phyloP scores from a whole-genome alignment of 1,140 invertebrate genomes.

The Aphidius ervi region DNA sequence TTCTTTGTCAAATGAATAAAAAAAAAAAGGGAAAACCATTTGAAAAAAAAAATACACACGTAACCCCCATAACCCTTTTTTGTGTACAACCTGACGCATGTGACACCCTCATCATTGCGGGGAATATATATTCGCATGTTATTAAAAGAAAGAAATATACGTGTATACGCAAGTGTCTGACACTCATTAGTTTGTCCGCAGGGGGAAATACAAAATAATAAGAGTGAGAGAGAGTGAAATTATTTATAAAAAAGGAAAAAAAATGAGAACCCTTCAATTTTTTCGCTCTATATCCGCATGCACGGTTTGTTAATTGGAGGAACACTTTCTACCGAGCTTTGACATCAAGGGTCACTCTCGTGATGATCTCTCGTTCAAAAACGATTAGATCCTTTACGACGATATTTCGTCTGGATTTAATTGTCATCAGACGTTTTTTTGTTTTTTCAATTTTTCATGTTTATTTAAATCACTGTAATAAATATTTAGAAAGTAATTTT shows the following conservation, averaged over 20 bases:
- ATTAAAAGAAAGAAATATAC: conserved; percentile 10
- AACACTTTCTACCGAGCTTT: conserved; percentile 33
- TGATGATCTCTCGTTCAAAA: neutral
- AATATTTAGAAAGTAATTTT: too few relatives aligned
- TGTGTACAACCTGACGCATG: conserved; percentile 19
- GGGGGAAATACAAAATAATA: conserved; percentile 9
- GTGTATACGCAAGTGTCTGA: conserved; percentile 17
- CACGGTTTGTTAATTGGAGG: conserved; percentile 47
- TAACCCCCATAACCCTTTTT: conserved; percentile 3
- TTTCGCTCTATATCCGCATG: conserved; percentile 45
- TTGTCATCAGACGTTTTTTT: neutral
- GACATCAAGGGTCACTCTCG: conserved; percentile 20
- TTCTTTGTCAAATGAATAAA: neutral
- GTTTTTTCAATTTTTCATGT: neutral
- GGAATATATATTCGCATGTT: neutral
- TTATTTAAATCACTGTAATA: neutral
- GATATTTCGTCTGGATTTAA: neutral
- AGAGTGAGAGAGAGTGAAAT: conserved; percentile 16
- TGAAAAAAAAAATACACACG: too few relatives aligned
- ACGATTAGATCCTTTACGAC: conserved; percentile 13
- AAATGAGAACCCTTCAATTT: conserved; percentile 42
- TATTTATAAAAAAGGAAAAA: conserved; percentile 16
- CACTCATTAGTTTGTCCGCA: conserved; percentile 29
- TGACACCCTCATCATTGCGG: conserved; percentile 1
- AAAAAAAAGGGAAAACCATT: neutral